phyloP scores from a whole-genome alignment of 2,797 vertebrate species.

The Buphagus erythrorhynchus region DNA sequence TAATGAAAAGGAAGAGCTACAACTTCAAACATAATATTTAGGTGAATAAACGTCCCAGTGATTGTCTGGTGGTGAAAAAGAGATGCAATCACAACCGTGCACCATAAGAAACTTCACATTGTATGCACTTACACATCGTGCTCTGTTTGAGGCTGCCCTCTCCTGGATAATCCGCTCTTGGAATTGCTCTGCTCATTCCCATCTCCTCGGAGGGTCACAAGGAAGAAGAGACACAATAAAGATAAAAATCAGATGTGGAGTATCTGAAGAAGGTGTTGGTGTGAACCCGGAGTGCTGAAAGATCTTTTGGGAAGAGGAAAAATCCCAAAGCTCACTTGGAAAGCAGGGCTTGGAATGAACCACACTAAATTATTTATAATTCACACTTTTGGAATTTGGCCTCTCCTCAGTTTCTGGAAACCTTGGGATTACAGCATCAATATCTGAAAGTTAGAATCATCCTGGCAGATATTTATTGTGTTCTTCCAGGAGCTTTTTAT shows the following conservation, averaged over 20 bases:
- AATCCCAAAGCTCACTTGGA: not conserved
- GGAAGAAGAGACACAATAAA: not conserved
- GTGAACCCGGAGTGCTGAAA: not conserved
- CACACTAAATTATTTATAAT: fast-evolving
- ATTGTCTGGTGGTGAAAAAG: not conserved
- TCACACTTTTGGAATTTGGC: not conserved
- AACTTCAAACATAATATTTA: not conserved
- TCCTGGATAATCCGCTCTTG: not conserved
- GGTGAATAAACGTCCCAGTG: not conserved
- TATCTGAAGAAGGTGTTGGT: not conserved
- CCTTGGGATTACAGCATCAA: not conserved
- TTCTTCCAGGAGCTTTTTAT: not conserved
- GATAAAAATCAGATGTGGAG: not conserved
- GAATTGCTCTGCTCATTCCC: not conserved
- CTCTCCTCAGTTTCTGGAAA: not conserved
- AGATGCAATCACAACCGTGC: not conserved
- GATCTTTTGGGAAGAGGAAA: not conserved
- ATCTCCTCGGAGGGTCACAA: not conserved
- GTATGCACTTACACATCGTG: slow-evolving; percentile 60
- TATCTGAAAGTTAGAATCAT: not conserved
- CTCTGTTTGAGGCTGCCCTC: slow-evolving; percentile 60
- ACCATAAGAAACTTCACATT: fast-evolving
- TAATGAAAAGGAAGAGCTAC: not conserved
- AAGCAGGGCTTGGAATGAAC: not conserved
- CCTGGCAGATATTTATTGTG: not conserved